Base-by-base conservation (phyloP, 53 echinoderm and acorn worm genomes). In the Arbacia lixula region DNA sequence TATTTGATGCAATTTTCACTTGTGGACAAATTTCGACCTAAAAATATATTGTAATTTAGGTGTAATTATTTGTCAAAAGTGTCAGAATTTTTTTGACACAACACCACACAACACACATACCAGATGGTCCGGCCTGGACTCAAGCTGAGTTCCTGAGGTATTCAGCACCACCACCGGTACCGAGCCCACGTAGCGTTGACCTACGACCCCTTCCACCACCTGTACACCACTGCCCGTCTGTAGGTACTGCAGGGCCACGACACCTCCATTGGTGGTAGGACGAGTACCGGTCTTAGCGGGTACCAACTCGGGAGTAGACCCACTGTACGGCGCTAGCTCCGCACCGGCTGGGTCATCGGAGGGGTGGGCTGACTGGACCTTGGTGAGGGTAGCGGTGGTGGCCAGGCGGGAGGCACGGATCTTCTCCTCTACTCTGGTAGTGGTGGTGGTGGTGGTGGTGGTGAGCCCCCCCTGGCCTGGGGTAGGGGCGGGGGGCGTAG, bases 161-260 rank as follows among this genome's bases (percentile, higher is more conserved):
- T 81, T 81, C 63, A 81, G 9, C 30, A 81, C 32, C 17, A 81
- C 82, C 62, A 81, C 63, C 5, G 82, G 82, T 17, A 81, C 39
- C 26, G 82, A 64, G n/a, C 50, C 63, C 41, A 63, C 46, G 64
- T 81, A 81, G 50, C 63, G 62, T 64, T 64, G 62, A 46, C 64
- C 82, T 6, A 34, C 35, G 14, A 81, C 2, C 8, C 82, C 64
- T 2, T 46, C 64, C 64, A 63, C 30, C 30, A 64, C 82, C 82
- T 81, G 82, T 8, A 77, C 58, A 9, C 26, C 6, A 10, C 82
- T 81, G 64, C 63, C 82, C 26, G 82, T 63, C 82, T 81, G 82
- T 32, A 81, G 30, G 50, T 63, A 64, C 19, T 81, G 82, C 33
- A 29, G 40, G 62, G 82, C 40, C 39, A 81, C 82, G 63, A 81